Percentiles rank a stretch among this genome's conserved stretches.
phyloP scores from a whole-genome alignment of 2,113 vertebrate species.

The Heptranchias perlo region DNA sequence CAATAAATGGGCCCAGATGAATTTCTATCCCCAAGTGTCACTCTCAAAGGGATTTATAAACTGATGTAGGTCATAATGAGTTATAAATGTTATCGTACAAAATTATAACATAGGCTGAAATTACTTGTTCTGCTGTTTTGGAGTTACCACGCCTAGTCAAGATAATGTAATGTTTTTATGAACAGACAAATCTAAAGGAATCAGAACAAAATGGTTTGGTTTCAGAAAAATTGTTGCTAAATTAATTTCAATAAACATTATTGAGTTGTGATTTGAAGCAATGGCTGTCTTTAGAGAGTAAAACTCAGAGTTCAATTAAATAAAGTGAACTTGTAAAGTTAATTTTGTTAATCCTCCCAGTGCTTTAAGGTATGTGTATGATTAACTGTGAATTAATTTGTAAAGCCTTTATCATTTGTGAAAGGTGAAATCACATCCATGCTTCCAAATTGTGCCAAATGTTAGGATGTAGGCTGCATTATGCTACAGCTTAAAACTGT shows the following conservation, averaged over 20 bases:
- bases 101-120: background rate
- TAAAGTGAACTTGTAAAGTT: background rate
- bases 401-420: constrained; percentile 9
- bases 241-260: background rate
- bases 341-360: too few species aligned
- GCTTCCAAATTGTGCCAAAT: background rate
- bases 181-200: background rate
- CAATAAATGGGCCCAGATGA: background rate
- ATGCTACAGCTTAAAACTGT: background rate
- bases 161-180: background rate
- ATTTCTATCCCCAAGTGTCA: background rate
- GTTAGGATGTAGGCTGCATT: background rate
- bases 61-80: background rate
- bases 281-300: background rate
- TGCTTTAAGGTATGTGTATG: background rate
- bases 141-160: background rate
- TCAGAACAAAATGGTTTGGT: background rate
- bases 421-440: background rate
- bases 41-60: background rate
- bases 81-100: background rate
- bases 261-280: background rate
- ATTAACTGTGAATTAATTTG: background rate
- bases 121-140: background rate
- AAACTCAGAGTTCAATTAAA: background rate
- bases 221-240: background rate